phyloP scores from a whole-genome alignment of 2,113 vertebrate species.

The Pogonocichla stellata region DNA sequence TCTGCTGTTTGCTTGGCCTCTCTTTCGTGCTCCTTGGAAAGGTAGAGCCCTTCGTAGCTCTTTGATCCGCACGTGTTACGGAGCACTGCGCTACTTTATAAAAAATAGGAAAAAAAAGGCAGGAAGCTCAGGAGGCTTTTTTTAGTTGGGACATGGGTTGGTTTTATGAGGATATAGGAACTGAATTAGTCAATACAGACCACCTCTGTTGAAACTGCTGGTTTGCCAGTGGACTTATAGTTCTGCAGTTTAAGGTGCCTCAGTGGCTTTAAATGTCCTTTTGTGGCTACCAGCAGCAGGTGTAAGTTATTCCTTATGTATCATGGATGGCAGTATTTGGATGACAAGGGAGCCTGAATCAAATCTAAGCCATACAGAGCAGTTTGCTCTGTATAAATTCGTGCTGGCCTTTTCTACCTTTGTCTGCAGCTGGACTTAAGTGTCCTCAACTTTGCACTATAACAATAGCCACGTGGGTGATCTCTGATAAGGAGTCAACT shows the following conservation, averaged over 20 bases:
- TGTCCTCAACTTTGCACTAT: background rate
- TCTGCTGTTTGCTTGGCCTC: constrained; percentile 54
- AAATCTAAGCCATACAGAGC: background rate
- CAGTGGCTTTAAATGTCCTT: background rate
- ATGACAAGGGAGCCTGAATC: background rate
- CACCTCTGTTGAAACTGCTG: background rate
- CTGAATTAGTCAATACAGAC: constrained; percentile 8
- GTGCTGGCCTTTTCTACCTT: background rate
- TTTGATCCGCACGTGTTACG: constrained; percentile 74
- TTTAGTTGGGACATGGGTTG: background rate
- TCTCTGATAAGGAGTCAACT: background rate
- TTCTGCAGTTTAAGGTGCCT: background rate
- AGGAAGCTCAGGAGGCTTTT: constrained; percentile 50
- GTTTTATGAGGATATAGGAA: constrained; percentile 47
- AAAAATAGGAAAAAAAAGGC: background rate
- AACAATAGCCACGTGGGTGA: background rate
- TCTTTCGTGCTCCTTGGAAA: constrained; percentile 73
- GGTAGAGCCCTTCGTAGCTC: constrained; percentile 57
- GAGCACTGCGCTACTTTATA: constrained; percentile 2
- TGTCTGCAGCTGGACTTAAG: background rate
- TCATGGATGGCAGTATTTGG: background rate
- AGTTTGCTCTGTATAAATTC: background rate
- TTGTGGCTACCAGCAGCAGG: constrained; percentile 8
- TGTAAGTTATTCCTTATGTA: background rate
- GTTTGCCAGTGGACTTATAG: background rate